Conservation (phyloP, 1,140 invertebrate species). For the Neodiprion lecontei region DNA sequence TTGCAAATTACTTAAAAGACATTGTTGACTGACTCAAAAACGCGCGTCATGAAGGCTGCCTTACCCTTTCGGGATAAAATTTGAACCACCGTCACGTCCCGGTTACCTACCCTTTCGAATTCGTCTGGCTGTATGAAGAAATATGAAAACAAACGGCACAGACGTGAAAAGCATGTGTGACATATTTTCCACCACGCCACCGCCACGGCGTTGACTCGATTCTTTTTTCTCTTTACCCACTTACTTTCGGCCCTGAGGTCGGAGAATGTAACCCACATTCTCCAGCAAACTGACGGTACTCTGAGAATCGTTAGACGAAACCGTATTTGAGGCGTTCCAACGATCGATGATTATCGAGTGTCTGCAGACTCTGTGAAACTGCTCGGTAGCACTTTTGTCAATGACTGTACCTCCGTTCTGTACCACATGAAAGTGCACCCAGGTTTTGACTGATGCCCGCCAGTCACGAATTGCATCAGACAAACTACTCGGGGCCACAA, state of each 20-base stretch:
- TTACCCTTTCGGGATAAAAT: neutral
- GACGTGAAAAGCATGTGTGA: neutral
- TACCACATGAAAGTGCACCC: too few species aligned
- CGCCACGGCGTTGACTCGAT: neutral
- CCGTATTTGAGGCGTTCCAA: too few species aligned
- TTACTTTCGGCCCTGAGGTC: neutral
- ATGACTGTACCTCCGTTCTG: too few species aligned
- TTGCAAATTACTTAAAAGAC: too few species aligned
- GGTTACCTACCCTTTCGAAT: neutral
- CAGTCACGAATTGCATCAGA: neutral
- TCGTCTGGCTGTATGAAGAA: neutral
- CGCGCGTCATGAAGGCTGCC: too few species aligned
- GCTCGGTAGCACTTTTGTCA: too few species aligned
- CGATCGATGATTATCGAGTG: too few species aligned
- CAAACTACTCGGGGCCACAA: neutral
- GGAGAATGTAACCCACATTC: neutral
- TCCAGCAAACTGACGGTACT: neutral
- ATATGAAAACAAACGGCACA: constrained; percentile 7
- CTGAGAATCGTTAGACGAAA: too few species aligned
- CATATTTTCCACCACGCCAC: neutral
- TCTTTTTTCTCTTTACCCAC: neutral
- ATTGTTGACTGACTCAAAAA: too few species aligned
- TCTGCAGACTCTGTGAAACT: too few species aligned
- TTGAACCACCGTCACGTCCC: neutral
- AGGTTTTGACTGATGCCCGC: neutral